Percentiles rank a stretch among this genome's conserved stretches.
These are phyloP conservation scores for Nasonia oneida DNA, from an alignment of 2,888 invertebrate genomes.

Conservation along the genomic window DNA sequence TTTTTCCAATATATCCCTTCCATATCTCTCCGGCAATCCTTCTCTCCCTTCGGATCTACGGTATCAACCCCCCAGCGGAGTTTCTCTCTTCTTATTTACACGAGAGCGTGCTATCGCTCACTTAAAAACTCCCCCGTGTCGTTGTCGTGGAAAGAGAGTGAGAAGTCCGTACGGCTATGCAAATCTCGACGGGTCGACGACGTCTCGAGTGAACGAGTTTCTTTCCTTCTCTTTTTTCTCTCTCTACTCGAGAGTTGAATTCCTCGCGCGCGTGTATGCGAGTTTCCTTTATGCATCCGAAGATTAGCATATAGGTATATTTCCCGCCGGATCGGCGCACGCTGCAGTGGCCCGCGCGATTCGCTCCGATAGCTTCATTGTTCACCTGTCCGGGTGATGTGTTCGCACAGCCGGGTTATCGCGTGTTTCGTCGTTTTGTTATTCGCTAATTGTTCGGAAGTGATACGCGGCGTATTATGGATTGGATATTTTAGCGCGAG, in stretches of 20 bases:
- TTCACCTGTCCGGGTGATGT: not conserved
- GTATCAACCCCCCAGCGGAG: not conserved
- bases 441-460: not conserved
- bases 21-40: not conserved
- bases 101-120: not conserved
- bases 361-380: not conserved
- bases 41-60: not conserved
- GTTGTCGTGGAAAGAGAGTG: not conserved
- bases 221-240: not conserved
- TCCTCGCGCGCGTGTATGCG: not conserved
- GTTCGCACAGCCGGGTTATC: too few relatives aligned
- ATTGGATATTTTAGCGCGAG: not conserved
- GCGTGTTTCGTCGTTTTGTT: not conserved
- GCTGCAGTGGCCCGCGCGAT: not conserved
- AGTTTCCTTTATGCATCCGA: not conserved
- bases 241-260: not conserved
- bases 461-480: not conserved
- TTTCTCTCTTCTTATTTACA: not conserved
- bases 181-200: not conserved
- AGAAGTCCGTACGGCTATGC: not conserved
- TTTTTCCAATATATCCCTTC: constrained; percentile 14
- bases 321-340: not conserved
- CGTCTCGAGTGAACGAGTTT: not conserved
- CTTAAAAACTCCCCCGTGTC: constrained; percentile 1
- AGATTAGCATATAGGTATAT: not conserved